These are phyloP conservation scores for Paralichthys olivaceus DNA, from an alignment of 2,113 vertebrate genomes.

Conservation along the genomic window DNA sequence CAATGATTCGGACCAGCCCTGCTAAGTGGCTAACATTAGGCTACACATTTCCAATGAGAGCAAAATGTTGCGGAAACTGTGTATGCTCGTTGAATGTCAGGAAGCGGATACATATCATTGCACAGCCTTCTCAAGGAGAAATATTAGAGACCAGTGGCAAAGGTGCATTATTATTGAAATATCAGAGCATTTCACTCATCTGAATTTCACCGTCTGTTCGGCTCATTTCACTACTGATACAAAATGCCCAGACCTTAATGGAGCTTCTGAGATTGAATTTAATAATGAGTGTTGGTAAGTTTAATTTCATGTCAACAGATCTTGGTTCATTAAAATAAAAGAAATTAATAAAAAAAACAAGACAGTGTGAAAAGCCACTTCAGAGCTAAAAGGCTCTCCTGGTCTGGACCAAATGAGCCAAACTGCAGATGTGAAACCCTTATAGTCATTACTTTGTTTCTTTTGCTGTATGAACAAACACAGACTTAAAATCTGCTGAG, in stretches of 20 bases:
- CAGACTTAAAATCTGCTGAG: neutral
- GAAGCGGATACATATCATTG: neutral
- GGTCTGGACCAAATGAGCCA: neutral
- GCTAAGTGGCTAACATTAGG: no score
- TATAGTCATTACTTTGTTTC: neutral
- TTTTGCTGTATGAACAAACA: neutral
- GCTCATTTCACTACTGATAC: no score
- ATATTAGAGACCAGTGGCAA: neutral
- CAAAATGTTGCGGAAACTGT: neutral
- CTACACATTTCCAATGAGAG: no score
- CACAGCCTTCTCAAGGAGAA: neutral
- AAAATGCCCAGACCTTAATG: no score
- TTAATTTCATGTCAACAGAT: no score
- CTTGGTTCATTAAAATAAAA: no score
- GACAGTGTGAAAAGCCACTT: no score
- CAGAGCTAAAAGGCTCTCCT: neutral
- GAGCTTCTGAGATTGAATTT: no score
- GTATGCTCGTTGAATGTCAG: neutral
- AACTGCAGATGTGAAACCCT: neutral
- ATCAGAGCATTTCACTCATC: neutral
- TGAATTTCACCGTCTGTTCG: no score
- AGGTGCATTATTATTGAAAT: neutral
- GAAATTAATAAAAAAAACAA: no score
- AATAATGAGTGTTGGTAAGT: no score
- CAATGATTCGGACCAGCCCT: no score